Evolutionary conservation across 1,140 invertebrate species (phyloP).

Genomic region (Leptoteleia sp.): DNA sequence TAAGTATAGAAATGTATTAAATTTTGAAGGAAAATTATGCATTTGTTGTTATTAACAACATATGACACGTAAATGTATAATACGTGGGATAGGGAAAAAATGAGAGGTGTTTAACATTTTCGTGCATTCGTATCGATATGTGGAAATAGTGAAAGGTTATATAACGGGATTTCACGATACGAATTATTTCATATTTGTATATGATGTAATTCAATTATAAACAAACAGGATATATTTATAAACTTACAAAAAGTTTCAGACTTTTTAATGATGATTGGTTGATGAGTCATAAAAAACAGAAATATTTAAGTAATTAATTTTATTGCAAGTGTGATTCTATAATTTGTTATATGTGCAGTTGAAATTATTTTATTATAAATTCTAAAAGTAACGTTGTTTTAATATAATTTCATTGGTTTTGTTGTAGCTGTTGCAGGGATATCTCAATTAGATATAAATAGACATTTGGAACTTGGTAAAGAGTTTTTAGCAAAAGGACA

Average conservation of each 20-base stretch:
- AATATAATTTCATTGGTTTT: conserved; percentile 55
- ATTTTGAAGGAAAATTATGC: conserved; percentile 5
- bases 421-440: conserved; percentile 84
- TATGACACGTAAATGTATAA: conserved; percentile 1
- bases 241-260: conserved; percentile 10
- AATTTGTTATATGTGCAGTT: too few relatives aligned
- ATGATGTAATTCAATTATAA: conserved; percentile 45
- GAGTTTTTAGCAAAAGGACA: conserved; percentile 95
- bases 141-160: conserved; percentile 55
- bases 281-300: background rate
- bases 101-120: conserved; percentile 16
- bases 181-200: conserved; percentile 26
- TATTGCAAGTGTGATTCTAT: background rate
- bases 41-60: conserved; percentile 15
- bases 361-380: background rate
- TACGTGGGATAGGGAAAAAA: conserved; percentile 36
- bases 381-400: conserved; percentile 2
- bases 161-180: conserved; percentile 43
- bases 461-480: conserved; percentile 95
- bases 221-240: conserved; percentile 27
- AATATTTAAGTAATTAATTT: background rate
- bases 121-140: background rate
- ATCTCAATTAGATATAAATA: conserved; percentile 90
- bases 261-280: background rate
- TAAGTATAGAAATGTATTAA: background rate